Evolutionary conservation across 2,797 vertebrate genomes (phyloP).

Genomic region (Pterois miles): DNA sequence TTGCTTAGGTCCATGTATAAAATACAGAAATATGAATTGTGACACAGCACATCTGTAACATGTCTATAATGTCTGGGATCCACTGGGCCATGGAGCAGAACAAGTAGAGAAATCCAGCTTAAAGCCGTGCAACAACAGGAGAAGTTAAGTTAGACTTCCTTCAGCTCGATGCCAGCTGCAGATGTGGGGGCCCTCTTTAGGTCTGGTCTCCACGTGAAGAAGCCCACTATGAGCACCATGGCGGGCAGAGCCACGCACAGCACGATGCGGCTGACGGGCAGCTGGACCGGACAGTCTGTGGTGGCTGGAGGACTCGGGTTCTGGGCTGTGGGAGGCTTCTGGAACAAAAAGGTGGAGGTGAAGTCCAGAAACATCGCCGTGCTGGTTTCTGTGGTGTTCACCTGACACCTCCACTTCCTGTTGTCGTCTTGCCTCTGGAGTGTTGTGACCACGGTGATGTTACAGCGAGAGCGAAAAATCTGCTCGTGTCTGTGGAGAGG

Average conservation of each 20-base stretch:
- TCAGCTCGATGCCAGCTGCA: constrained; percentile 10
- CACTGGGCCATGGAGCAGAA: too few relatives aligned
- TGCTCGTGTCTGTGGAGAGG: constrained; percentile 14
- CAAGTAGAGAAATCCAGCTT: too few relatives aligned
- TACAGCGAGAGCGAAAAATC: constrained; percentile 30
- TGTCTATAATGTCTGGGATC: too few relatives aligned
- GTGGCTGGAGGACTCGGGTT: accelerated
- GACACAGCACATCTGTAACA: too few relatives aligned
- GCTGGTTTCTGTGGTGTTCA: not conserved
- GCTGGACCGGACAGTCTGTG: accelerated
- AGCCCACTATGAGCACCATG: constrained; percentile 47
- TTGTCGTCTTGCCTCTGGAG: constrained; percentile 50
- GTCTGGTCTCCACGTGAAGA: constrained; percentile 27
- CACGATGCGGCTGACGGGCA: constrained; percentile 56
- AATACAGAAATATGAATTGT: too few relatives aligned
- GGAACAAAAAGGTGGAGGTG: constrained; percentile 41
- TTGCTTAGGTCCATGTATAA: too few relatives aligned
- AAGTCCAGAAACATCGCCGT: constrained; percentile 27
- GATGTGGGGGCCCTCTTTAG: not conserved
- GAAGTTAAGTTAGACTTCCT: too few relatives aligned
- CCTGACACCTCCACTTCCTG: constrained; percentile 61
- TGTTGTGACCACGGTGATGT: constrained; percentile 35
- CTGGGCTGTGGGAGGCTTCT: accelerated
- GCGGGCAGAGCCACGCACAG: constrained; percentile 48
- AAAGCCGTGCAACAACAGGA: too few relatives aligned